These are phyloP conservation scores for Telenomus remus DNA, from an alignment of 1,140 invertebrate genomes.

Conservation along the genomic window DNA sequence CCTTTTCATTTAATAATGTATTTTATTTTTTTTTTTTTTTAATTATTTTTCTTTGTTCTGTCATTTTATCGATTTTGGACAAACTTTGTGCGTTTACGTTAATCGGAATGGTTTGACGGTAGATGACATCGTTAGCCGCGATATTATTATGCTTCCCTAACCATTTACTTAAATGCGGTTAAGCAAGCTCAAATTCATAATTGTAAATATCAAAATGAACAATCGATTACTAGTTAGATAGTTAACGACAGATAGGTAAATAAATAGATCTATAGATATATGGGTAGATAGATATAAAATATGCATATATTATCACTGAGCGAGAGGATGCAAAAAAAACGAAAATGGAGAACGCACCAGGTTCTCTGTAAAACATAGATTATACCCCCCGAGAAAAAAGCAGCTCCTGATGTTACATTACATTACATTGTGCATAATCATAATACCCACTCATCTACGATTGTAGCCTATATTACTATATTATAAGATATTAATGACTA, in stretches of 20 bases:
- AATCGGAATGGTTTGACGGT: conserved; percentile 28
- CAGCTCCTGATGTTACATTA: conserved; percentile 70
- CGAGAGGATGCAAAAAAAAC: conserved; percentile 40
- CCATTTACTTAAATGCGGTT: conserved; percentile 70
- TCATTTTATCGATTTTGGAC: not conserved
- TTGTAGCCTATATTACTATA: conserved; percentile 69
- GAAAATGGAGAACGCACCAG: conserved; percentile 38
- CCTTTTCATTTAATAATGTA: too few species aligned
- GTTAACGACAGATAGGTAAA: conserved; percentile 48
- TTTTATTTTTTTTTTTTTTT: too few species aligned
- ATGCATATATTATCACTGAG: conserved; percentile 57
- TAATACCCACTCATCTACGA: conserved; percentile 64
- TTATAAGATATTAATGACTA: conserved; percentile 74
- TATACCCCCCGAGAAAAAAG: conserved; percentile 60
- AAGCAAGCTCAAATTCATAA: conserved; percentile 73
- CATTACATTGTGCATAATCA: conserved; percentile 76
- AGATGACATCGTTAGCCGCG: conserved; percentile 51
- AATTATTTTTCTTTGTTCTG: too few species aligned
- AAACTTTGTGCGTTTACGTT: conserved; percentile 1
- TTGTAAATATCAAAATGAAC: conserved; percentile 74
- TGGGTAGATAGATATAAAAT: conserved; percentile 62
- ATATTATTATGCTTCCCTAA: conserved; percentile 68
- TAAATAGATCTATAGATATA: conserved; percentile 59
- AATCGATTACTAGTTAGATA: conserved; percentile 64
- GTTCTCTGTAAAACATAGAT: conserved; percentile 67